phyloP scores from a whole-genome alignment of 1,140 invertebrate genomes.

The Diabrotica virgifera region DNA sequence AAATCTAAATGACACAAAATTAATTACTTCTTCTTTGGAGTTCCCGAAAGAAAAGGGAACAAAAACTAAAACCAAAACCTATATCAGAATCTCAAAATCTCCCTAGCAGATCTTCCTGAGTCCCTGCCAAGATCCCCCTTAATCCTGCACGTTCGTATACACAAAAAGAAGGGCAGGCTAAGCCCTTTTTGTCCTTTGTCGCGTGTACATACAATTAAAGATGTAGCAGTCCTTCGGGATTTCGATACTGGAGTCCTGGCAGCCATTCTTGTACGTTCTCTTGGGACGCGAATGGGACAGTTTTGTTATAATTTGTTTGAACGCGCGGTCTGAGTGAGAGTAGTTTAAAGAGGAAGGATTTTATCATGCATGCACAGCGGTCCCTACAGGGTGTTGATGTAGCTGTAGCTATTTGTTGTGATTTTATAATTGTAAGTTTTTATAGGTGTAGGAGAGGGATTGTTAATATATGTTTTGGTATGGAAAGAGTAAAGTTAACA shows the following conservation, averaged over 20 bases:
- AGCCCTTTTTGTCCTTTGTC: slow-evolving; percentile 7
- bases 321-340: background rate
- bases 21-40: background rate
- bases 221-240: slow-evolving; percentile 8
- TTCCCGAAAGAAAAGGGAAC: background rate
- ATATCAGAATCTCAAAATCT: slow-evolving; percentile 1
- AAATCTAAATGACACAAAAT: background rate
- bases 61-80: background rate
- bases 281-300: slow-evolving; percentile 1
- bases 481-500: too few species aligned
- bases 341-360: too few species aligned
- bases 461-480: too few species aligned
- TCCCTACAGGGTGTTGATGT: too few species aligned
- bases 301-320: slow-evolving; percentile 3
- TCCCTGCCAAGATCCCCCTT: slow-evolving; percentile 6
- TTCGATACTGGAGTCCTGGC: slow-evolving; percentile 1
- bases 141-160: slow-evolving; percentile 13
- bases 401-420: too few species aligned
- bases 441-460: too few species aligned
- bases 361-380: too few species aligned
- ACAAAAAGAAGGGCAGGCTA: slow-evolving; percentile 10
- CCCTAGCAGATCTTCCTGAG: background rate
- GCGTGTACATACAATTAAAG: slow-evolving; percentile 17
- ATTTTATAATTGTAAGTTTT: too few species aligned
- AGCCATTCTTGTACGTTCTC: slow-evolving; percentile 1